phyloP scores from a whole-genome alignment of 2,888 invertebrate genomes.

The Pandemis heparana region DNA sequence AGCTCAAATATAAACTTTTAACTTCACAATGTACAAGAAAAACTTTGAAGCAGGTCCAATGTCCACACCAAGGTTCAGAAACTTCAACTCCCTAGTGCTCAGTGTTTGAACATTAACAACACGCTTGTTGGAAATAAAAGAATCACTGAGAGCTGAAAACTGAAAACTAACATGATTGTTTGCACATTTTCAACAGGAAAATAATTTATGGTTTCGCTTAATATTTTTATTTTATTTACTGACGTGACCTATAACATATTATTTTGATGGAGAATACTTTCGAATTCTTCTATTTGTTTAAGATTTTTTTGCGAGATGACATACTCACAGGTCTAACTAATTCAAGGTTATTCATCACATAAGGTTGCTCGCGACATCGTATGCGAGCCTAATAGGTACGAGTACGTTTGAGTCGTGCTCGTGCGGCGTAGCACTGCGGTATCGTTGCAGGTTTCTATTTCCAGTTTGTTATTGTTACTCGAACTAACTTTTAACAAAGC shows the following conservation, averaged over 20 bases:
- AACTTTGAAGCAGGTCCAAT: constrained; percentile 21
- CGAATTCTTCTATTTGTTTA: too few relatives aligned
- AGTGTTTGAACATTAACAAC: constrained; percentile 29
- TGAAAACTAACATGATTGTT: constrained; percentile 21
- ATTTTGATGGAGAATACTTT: too few relatives aligned
- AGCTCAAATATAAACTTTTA: constrained; percentile 10
- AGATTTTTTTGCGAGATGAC: too few relatives aligned
- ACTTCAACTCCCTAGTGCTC: constrained; percentile 15
- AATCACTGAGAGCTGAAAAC: constrained; percentile 18
- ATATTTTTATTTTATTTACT: not conserved
- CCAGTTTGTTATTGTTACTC: constrained; percentile 1
- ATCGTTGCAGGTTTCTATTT: constrained; percentile 6
- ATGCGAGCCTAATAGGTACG: too few relatives aligned
- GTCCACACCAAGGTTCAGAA: constrained; percentile 25
- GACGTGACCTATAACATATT: too few relatives aligned
- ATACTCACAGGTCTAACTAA: too few relatives aligned
- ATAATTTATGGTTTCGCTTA: constrained; percentile 5
- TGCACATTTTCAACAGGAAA: constrained; percentile 10
- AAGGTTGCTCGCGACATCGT: too few relatives aligned
- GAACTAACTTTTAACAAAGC: constrained; percentile 6
- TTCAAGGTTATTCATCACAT: too few relatives aligned
- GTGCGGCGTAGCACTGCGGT: not conserved
- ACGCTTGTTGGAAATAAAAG: constrained; percentile 26
- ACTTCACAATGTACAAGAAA: constrained; percentile 25
- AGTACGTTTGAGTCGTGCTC: not conserved